Conservation (phyloP, 2,888 invertebrate species). For the Pimpla rufipes region DNA sequence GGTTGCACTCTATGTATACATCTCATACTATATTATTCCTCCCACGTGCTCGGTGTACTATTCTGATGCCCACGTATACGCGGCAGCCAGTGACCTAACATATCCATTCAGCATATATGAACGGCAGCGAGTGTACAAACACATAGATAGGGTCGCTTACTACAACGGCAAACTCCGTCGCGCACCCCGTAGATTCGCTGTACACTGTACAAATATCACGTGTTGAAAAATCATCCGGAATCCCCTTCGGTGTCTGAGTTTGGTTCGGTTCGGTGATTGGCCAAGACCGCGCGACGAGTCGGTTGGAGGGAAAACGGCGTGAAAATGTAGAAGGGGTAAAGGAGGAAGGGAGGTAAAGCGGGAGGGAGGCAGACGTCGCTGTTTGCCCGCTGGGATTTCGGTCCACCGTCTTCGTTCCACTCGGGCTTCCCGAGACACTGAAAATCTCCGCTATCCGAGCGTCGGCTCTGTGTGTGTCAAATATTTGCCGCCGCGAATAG, state of each 20-base stretch:
- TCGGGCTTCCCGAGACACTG: slow-evolving; percentile 28
- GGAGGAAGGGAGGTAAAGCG: not conserved
- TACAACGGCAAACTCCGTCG: slow-evolving; percentile 36
- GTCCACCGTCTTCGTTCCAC: slow-evolving; percentile 22
- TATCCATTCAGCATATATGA: slow-evolving; percentile 6
- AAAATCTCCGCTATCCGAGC: slow-evolving; percentile 12
- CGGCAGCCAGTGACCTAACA: not conserved
- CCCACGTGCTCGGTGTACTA: slow-evolving; percentile 49
- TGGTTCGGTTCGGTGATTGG: slow-evolving; percentile 24
- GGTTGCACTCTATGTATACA: slow-evolving; percentile 11
- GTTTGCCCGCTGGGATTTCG: slow-evolving; percentile 59
- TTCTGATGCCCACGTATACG: slow-evolving; percentile 12
- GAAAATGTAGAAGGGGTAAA: slow-evolving; percentile 25
- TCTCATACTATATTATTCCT: slow-evolving; percentile 54
- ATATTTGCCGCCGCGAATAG: slow-evolving; percentile 60
- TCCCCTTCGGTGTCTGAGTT: not conserved
- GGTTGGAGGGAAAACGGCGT: slow-evolving; percentile 24
- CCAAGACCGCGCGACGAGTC: not conserved
- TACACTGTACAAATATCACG: slow-evolving; percentile 46
- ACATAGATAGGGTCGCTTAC: slow-evolving; percentile 28
- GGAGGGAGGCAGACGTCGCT: slow-evolving; percentile 30
- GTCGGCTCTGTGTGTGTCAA: slow-evolving; percentile 40
- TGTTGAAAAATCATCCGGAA: slow-evolving; percentile 26
- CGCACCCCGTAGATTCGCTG: not conserved
- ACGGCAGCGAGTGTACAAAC: not conserved